Conservation (phyloP, 2,797 vertebrate species). For the Percopsis omiscomaycus region DNA sequence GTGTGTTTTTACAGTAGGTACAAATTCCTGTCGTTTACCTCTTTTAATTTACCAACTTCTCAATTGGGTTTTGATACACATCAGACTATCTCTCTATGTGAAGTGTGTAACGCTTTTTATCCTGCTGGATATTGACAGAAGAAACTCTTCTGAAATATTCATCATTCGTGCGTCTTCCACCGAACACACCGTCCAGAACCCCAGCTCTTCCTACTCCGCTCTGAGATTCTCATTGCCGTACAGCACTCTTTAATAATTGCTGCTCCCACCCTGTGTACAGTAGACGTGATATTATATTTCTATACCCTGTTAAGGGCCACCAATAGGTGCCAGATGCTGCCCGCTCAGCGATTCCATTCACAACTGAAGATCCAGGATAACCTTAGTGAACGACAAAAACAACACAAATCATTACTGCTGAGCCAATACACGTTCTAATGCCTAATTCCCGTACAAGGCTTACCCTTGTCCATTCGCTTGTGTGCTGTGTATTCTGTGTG, state of each 20-base stretch:
- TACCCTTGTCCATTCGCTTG: slow-evolving; percentile 48
- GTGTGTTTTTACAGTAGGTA: slow-evolving; percentile 23
- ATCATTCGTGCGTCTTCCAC: slow-evolving; percentile 11
- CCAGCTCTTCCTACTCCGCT: not conserved
- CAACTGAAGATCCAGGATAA: slow-evolving; percentile 30
- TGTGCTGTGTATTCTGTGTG: slow-evolving; percentile 24
- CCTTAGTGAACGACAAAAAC: slow-evolving; percentile 18
- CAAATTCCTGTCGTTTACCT: slow-evolving; percentile 18
- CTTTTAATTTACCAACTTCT: slow-evolving; percentile 25
- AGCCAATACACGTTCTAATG: not conserved
- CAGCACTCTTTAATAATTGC: not conserved
- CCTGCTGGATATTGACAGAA: slow-evolving; percentile 14
- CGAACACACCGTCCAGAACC: slow-evolving; percentile 20
- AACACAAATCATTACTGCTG: too few relatives aligned
- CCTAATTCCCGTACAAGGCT: slow-evolving; percentile 55
- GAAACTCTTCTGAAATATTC: slow-evolving; percentile 23
- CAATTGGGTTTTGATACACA: too few relatives aligned
- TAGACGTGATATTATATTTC: not conserved
- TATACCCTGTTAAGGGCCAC: not conserved
- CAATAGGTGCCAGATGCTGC: not conserved
- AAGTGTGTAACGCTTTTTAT: slow-evolving; percentile 9
- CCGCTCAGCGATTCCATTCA: slow-evolving; percentile 11
- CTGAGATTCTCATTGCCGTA: not conserved
- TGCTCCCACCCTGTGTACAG: not conserved
- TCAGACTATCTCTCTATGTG: not conserved